These are phyloP conservation scores for Cydia amplana DNA, from an alignment of 1,140 invertebrate genomes.

Conservation along the genomic window DNA sequence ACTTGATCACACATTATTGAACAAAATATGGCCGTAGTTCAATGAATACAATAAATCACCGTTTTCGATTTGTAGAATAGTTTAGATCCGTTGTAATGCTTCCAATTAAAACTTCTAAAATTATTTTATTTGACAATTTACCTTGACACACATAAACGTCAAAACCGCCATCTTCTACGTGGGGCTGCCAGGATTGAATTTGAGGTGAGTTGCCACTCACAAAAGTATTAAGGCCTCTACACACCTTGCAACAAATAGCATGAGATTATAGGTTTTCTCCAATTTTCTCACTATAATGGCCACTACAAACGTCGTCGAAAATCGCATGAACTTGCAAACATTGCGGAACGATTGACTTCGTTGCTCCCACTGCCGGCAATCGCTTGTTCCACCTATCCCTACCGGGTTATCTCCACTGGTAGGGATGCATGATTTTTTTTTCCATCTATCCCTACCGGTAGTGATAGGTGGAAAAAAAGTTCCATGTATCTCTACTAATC, in stretches of 20 bases:
- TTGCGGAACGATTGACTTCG: no score
- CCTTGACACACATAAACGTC: constrained; percentile 58
- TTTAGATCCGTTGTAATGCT: not conserved
- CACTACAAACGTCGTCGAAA: no score
- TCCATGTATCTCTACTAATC: no score
- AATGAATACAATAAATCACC: not conserved
- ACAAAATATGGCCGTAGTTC: not conserved
- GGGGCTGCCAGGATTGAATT: not conserved
- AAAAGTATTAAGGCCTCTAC: not conserved
- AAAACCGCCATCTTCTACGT: constrained; percentile 33
- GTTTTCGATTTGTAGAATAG: not conserved
- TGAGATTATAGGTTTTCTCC: no score
- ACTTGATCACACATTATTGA: not conserved
- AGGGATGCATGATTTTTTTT: no score
- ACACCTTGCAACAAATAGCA: not conserved
- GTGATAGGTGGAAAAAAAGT: no score
- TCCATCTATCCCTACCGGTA: no score
- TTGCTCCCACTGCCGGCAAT: no score
- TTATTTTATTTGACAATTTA: constrained; percentile 55
- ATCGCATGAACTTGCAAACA: no score
- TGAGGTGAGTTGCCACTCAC: not conserved
- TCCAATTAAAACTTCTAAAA: constrained; percentile 12
- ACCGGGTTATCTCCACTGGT: no score
- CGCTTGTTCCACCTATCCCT: no score
- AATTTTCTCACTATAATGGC: no score